Evolutionary conservation across 2,888 invertebrate genomes (phyloP).

Genomic region (Smittia aterrima): DNA sequence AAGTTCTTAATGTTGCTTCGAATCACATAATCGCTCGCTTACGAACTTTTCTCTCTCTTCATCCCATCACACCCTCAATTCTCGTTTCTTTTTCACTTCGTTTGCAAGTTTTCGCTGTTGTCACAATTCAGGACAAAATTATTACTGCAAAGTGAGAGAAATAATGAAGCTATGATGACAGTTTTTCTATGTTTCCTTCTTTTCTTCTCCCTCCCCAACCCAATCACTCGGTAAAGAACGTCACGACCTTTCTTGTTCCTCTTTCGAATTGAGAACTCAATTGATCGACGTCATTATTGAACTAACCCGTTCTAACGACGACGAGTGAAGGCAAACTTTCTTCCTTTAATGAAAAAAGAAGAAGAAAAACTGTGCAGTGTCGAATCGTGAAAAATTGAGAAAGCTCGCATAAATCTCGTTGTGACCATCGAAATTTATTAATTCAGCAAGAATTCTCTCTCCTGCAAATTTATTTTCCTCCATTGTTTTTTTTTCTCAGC

Average conservation of each 20-base stretch:
- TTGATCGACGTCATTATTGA: too few species aligned
- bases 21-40: conserved; percentile 20
- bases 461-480: not conserved
- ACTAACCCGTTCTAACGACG: too few species aligned
- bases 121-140: conserved; percentile 1
- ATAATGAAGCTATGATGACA: conserved; percentile 11
- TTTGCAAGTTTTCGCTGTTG: not conserved
- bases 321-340: not conserved
- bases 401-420: not conserved
- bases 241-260: too few species aligned
- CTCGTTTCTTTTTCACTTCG: not conserved
- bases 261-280: too few species aligned
- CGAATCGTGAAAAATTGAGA: not conserved
- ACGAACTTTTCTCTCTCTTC: not conserved
- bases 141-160: conserved; percentile 6
- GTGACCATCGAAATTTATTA: not conserved
- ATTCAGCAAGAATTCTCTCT: not conserved
- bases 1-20: conserved; percentile 10
- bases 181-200: not conserved
- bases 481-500: not conserved
- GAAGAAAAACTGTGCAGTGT: not conserved
- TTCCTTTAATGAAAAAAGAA: not conserved
- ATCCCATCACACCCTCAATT: not conserved
- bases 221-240: too few species aligned
- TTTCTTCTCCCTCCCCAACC: not conserved